Base-by-base conservation (phyloP, 2,888 invertebrate genomes). In the Cerastis leucographa region DNA sequence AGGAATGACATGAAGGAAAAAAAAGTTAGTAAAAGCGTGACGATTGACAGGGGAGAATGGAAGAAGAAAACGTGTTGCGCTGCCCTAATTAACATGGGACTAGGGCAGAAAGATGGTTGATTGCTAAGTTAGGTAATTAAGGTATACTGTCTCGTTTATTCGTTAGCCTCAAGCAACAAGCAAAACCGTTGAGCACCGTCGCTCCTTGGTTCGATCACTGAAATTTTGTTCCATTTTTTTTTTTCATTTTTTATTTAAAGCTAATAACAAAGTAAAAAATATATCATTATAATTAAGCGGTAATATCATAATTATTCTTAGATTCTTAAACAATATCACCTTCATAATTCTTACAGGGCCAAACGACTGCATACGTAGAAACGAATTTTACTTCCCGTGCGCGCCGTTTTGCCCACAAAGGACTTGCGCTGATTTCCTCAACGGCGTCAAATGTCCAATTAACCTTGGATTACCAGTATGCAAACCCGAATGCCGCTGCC, bases 401-500 rank as follows among this genome's bases (percentile, higher is more conserved):
- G 69, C 71, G 0, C 71, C 76, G 0, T 3, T 59, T 35, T 87
- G 85, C 49, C 83, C 83, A n/a, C 83, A 87, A 29, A 46, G 11
- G 46, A 62, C 74, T 14, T 86, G 87, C 61, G 19, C 2, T 2
- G 85, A 87, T 22, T 86, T 74, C 29, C 12, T 85, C 12, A 74
- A 82, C 12, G 64, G 66, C 11, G 59, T 14, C 22, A 56, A 25
- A 56, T 86, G 84, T 71, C 19, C 17, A 0, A 1, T 0, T 22
- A 59, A 7, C 3, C 19, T 19, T 14, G 22, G 9, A n/a, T 9
- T 19, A 8, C 68, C 59, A 7, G 46, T 22, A 44, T 91, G 90
- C 61, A 70, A 78, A 19, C 78, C 84, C 12, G 77, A 79, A 40
- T 91, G 91, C 46, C 86, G 89, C 66, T 91, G 91, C 71, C 74